Conservation (phyloP, 2,113 vertebrate species). For the Tetrao urogallus region DNA sequence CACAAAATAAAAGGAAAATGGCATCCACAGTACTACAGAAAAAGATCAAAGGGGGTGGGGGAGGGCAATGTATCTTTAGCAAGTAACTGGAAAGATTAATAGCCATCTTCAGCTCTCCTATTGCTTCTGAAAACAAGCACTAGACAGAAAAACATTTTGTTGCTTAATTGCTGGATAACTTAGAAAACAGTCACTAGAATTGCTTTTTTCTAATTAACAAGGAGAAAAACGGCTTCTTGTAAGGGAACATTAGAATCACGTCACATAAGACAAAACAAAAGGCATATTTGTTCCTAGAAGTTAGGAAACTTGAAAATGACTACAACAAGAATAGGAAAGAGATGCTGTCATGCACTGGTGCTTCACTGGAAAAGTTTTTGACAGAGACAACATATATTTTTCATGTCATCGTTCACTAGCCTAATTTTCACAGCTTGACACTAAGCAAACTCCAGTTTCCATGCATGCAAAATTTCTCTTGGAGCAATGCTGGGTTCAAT, state of each 20-base stretch:
- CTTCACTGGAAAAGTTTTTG: not conserved
- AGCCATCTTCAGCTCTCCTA: not conserved
- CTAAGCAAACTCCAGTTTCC: not conserved
- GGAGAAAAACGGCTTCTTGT: not conserved
- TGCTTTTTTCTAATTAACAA: conserved; percentile 31
- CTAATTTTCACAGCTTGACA: not conserved
- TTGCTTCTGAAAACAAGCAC: not conserved
- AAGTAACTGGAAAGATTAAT: conserved; percentile 12
- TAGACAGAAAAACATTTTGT: not conserved
- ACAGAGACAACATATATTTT: not conserved
- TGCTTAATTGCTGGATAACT: not conserved
- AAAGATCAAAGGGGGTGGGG: not conserved
- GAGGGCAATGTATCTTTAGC: not conserved
- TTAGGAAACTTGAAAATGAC: not conserved
- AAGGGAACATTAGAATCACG: not conserved
- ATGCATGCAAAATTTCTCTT: not conserved
- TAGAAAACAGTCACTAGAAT: not conserved
- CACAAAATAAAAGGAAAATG: not conserved
- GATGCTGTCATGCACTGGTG: not conserved
- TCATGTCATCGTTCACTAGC: not conserved
- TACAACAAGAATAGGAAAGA: not conserved
- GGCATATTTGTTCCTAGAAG: not conserved
- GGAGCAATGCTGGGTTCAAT: not conserved
- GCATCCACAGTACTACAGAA: not conserved
- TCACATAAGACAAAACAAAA: not conserved